These are phyloP conservation scores for Phrynosoma platyrhinos DNA, from an alignment of 2,113 vertebrate species.

Conservation along the genomic window DNA sequence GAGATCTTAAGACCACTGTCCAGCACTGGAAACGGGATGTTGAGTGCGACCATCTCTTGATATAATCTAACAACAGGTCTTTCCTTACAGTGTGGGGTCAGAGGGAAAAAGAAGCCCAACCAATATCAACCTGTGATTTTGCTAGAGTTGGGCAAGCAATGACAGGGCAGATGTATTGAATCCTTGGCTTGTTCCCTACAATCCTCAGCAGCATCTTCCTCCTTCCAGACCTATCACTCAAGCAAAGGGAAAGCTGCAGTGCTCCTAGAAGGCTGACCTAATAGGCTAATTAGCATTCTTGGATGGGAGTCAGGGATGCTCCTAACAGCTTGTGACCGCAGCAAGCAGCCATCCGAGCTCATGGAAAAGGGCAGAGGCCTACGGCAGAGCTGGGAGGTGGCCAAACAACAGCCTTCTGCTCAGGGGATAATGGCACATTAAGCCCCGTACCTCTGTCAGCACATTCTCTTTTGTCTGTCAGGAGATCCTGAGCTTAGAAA, in stretches of 20 bases:
- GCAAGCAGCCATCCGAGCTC: neutral
- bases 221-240: neutral
- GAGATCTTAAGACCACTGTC: no score
- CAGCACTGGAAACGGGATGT: neutral
- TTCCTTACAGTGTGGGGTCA: neutral
- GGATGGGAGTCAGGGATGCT: slow-evolving; percentile 7
- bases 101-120: neutral
- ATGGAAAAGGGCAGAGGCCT: neutral
- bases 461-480: neutral
- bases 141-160: neutral
- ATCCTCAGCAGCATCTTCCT: neutral
- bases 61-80: neutral
- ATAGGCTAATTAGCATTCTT: slow-evolving; percentile 15
- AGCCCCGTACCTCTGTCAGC: neutral
- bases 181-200: no score
- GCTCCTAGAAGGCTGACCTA: neutral
- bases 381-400: neutral
- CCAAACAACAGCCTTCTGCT: neutral
- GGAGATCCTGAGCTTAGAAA: neutral
- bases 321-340: fast-evolving
- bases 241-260: neutral
- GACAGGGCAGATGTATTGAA: no score
- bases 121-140: no score
- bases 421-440: neutral
- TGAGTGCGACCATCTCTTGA: neutral